Conservation (phyloP, 2,888 invertebrate genomes). For the Nomada hirtipes region DNA sequence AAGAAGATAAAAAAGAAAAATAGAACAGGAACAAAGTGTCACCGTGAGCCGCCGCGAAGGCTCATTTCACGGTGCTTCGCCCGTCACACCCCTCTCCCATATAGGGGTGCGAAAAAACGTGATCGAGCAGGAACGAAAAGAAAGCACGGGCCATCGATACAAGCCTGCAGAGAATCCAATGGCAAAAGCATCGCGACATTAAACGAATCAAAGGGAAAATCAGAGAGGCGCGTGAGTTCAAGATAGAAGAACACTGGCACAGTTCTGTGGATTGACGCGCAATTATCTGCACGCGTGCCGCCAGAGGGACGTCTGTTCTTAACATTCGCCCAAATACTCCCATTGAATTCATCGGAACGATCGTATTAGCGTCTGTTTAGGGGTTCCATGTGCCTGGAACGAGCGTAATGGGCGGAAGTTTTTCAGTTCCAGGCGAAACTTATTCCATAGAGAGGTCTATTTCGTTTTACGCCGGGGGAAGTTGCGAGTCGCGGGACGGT, state of each 20-base stretch:
- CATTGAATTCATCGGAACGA: slow-evolving; percentile 42
- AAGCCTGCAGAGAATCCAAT: neutral
- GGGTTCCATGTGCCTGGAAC: slow-evolving; percentile 39
- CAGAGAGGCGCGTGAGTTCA: neutral
- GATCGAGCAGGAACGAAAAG: slow-evolving; percentile 20
- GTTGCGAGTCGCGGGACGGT: neutral
- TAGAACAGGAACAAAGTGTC: slow-evolving; percentile 9
- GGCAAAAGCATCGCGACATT: neutral
- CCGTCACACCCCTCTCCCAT: slow-evolving; percentile 26
- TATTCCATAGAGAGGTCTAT: neutral
- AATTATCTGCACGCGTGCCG: slow-evolving; percentile 48
- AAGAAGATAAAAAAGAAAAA: neutral
- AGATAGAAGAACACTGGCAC: neutral
- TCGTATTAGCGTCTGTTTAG: neutral
- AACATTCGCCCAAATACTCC: slow-evolving; percentile 20
- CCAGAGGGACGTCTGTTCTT: slow-evolving; percentile 39
- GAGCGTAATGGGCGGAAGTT: slow-evolving; percentile 53
- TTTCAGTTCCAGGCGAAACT: slow-evolving; percentile 23
- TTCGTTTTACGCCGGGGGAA: slow-evolving; percentile 14
- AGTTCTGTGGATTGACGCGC: slow-evolving; percentile 10
- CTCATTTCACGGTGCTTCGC: slow-evolving; percentile 54
- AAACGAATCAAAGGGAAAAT: slow-evolving; percentile 12
- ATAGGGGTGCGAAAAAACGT: slow-evolving; percentile 48
- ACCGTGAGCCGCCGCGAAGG: slow-evolving; percentile 7
- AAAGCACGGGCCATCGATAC: neutral